phyloP scores from a whole-genome alignment of 1,140 invertebrate genomes.

The Holcopasites calliopsidis region DNA sequence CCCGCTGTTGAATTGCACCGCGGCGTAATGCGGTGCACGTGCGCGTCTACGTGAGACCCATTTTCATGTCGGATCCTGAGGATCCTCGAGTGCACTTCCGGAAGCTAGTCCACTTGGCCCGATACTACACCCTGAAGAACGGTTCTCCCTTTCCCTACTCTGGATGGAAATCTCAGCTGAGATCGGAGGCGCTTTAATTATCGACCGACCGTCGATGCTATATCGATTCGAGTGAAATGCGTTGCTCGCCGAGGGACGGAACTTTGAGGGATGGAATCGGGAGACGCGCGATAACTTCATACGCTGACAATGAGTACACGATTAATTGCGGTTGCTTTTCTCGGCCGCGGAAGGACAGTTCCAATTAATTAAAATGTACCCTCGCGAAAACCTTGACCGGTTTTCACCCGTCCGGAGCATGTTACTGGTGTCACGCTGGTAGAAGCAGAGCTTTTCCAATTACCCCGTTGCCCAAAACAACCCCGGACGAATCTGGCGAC shows the following conservation, averaged over 20 bases:
- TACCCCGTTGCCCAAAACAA: not conserved
- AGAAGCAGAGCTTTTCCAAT: not conserved
- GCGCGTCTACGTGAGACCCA: conserved; percentile 24
- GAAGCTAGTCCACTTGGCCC: not conserved
- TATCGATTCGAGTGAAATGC: too few species aligned
- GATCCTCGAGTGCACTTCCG: not conserved
- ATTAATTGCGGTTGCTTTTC: too few species aligned
- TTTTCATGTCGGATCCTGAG: conserved; percentile 26
- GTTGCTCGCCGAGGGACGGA: too few species aligned
- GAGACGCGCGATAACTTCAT: not conserved
- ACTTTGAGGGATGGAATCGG: not conserved
- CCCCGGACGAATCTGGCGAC: conserved; percentile 10
- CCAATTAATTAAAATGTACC: too few species aligned
- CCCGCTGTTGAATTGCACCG: not conserved
- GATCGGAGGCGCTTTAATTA: not conserved
- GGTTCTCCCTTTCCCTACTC: too few species aligned
- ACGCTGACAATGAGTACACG: too few species aligned
- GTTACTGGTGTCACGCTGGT: conserved; percentile 10
- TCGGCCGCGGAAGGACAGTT: too few species aligned
- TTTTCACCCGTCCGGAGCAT: too few species aligned
- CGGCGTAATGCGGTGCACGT: conserved; percentile 26
- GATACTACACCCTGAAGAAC: not conserved
- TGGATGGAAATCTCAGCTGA: not conserved
- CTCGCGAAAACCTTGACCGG: too few species aligned
- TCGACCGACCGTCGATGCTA: not conserved